phyloP scores from a whole-genome alignment of 1,140 invertebrate genomes.

The Ostrea denselamellosa region DNA sequence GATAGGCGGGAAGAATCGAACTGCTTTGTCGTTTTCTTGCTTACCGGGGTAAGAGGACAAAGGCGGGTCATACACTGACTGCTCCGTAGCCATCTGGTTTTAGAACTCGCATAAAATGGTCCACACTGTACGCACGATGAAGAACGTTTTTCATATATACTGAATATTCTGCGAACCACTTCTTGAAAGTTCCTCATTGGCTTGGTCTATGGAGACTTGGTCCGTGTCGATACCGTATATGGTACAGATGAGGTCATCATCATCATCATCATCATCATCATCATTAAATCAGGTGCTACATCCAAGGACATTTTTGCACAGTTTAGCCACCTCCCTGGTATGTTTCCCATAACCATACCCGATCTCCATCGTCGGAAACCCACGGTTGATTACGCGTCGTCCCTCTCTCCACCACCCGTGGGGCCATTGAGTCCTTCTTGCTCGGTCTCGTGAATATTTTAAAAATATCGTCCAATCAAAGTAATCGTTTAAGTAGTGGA shows the following conservation, averaged over 20 bases:
- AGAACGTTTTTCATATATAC: slow-evolving; percentile 41
- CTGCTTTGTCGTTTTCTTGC: neutral
- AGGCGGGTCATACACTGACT: slow-evolving; percentile 9
- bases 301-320: too few species aligned
- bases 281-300: too few species aligned
- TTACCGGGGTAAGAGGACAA: slow-evolving; percentile 2
- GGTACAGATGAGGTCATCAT: neutral
- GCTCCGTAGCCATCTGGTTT: slow-evolving; percentile 44
- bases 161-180: neutral
- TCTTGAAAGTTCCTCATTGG: neutral
- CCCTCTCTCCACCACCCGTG: too few species aligned
- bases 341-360: slow-evolving; percentile 46
- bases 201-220: neutral
- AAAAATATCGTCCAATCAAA: too few species aligned
- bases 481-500: too few species aligned
- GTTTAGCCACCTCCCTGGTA: slow-evolving; percentile 7
- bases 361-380: slow-evolving; percentile 3
- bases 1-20: neutral
- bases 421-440: too few species aligned
- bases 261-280: too few species aligned
- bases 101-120: slow-evolving; percentile 25
- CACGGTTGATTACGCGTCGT: too few species aligned
- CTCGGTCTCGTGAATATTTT: too few species aligned
- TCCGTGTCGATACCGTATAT: slow-evolving; percentile 29
- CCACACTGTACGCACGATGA: slow-evolving; percentile 27